phyloP scores from a whole-genome alignment of 2,888 invertebrate genomes.

The Tipula lateralis region DNA sequence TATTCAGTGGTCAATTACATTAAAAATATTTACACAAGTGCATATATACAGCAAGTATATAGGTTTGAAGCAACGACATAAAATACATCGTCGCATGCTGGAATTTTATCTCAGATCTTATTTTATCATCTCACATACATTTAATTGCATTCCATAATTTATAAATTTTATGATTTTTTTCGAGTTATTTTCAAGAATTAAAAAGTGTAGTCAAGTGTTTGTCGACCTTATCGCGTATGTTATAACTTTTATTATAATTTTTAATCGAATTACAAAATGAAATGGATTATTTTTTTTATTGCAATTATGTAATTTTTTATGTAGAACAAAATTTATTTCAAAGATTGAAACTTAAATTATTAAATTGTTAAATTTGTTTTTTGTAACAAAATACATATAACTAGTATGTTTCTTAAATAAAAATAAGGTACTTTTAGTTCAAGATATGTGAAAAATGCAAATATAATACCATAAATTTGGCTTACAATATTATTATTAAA shows the following conservation, averaged over 20 bases:
- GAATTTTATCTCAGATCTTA: slow-evolving; percentile 1
- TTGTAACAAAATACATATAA: neutral
- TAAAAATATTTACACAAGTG: neutral
- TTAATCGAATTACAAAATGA: neutral
- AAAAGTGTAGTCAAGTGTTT: neutral
- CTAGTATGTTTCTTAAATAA: neutral
- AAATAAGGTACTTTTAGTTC: neutral
- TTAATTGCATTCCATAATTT: slow-evolving; percentile 11
- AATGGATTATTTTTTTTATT: neutral
- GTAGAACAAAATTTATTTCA: neutral
- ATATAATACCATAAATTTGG: neutral
- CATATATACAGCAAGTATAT: neutral
- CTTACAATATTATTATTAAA: neutral
- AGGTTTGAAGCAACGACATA: neutral
- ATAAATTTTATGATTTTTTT: neutral
- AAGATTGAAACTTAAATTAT: neutral
- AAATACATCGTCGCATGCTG: neutral
- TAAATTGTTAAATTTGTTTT: neutral
- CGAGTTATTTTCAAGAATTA: neutral
- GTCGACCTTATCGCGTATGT: neutral
- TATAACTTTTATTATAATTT: neutral
- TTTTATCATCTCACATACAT: neutral
- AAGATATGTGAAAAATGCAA: slow-evolving; percentile 2
- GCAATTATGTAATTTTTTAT: neutral
- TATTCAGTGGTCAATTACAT: neutral